Percentiles rank a stretch among this genome's conserved stretches.
These are phyloP conservation scores for Temnothorax ravouxi DNA, from an alignment of 2,888 invertebrate species.

Conservation along the genomic window DNA sequence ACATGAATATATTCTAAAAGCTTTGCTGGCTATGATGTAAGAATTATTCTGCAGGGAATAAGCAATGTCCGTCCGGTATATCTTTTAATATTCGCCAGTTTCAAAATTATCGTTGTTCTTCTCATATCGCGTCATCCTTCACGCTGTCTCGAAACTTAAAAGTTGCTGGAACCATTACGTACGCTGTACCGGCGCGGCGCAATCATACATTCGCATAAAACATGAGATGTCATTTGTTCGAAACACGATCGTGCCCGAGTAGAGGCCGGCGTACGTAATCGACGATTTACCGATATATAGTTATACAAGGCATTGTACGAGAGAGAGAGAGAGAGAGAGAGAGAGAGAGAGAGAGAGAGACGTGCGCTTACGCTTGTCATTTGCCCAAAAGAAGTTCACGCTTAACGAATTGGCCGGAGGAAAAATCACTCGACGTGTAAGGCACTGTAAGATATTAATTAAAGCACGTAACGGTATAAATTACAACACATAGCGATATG, in stretches of 20 bases:
- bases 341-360: slow-evolving; percentile 19
- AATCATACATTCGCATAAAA: slow-evolving; percentile 52
- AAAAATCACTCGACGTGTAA: slow-evolving; percentile 38
- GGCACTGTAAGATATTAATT: slow-evolving; percentile 50
- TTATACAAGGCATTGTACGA: slow-evolving; percentile 40
- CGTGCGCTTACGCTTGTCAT: not conserved
- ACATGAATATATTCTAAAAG: not conserved
- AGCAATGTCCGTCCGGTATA: not conserved
- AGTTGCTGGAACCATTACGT: slow-evolving; percentile 37
- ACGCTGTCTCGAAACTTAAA: slow-evolving; percentile 39
- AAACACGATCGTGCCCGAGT: slow-evolving; percentile 44
- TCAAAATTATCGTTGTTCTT: slow-evolving; percentile 13
- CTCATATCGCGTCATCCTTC: slow-evolving; percentile 41
- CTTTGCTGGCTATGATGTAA: not conserved
- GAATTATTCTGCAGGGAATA: not conserved
- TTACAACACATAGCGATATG: slow-evolving; percentile 21
- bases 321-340: slow-evolving; percentile 17
- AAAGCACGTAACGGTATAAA: slow-evolving; percentile 39
- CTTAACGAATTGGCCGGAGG: not conserved
- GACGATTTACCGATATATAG: slow-evolving; percentile 39
- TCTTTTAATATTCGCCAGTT: not conserved
- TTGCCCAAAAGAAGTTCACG: slow-evolving; percentile 35
- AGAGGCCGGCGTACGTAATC: slow-evolving; percentile 31
- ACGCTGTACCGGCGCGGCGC: slow-evolving; percentile 33
- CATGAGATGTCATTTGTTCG: slow-evolving; percentile 55